phyloP scores from a whole-genome alignment of 2,888 invertebrate genomes.

The Endomychus coccineus region DNA sequence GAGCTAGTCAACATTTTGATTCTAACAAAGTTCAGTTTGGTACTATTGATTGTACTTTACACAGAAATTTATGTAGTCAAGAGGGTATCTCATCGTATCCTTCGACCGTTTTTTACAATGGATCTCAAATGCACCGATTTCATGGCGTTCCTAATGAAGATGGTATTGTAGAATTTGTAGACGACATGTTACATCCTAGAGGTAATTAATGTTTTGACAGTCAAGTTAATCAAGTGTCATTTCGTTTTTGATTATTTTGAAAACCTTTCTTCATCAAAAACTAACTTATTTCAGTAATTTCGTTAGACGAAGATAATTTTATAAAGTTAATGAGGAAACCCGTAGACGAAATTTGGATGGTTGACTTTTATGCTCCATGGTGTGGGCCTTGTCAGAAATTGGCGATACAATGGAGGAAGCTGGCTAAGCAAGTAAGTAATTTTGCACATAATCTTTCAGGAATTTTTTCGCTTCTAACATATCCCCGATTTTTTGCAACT shows the following conservation, averaged over 20 bases:
- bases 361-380: conserved; percentile 69
- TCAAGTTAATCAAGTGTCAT: neutral
- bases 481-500: too few relatives aligned
- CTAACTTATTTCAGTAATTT: conserved; percentile 44
- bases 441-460: neutral
- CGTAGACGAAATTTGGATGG: conserved; percentile 53
- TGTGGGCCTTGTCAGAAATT: conserved; percentile 67
- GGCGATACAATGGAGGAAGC: conserved; percentile 57
- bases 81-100: conserved; percentile 61
- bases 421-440: conserved; percentile 49
- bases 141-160: conserved; percentile 53
- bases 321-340: conserved; percentile 49
- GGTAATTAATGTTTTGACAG: conserved; percentile 36
- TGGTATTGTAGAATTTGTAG: conserved; percentile 58
- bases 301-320: conserved; percentile 50
- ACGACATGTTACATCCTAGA: conserved; percentile 49
- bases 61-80: conserved; percentile 50
- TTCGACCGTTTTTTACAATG: conserved; percentile 60
- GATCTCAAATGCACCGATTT: conserved; percentile 47
- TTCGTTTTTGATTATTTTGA: neutral
- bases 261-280: neutral
- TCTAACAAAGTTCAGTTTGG: conserved; percentile 50
- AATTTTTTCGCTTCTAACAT: too few relatives aligned
- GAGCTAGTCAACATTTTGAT: conserved; percentile 51
- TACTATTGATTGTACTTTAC: conserved; percentile 61